Conservation (phyloP, 92 coral and sea anemone species). For the Epizoanthus illoricatus region DNA sequence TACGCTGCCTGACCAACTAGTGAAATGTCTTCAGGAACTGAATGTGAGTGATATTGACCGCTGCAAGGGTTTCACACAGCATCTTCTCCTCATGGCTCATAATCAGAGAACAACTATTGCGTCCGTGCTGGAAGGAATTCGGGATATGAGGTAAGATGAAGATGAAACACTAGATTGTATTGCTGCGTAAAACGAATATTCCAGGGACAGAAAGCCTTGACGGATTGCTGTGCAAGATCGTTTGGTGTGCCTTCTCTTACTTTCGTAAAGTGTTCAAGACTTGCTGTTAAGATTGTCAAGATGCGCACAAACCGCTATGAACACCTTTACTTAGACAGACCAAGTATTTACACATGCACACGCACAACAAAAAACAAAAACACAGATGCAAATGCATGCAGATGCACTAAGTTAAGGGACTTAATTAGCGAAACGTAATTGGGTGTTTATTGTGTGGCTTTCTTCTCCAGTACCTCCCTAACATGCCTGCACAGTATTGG, state of each 20-base stretch:
- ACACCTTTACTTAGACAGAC: too few relatives aligned
- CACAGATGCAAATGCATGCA: too few relatives aligned
- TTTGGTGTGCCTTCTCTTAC: background rate
- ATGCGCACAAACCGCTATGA: too few relatives aligned
- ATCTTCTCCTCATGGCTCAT: conserved; percentile 64
- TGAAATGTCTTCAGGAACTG: conserved; percentile 65
- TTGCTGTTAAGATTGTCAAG: too few relatives aligned
- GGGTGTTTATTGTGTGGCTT: background rate
- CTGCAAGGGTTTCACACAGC: conserved; percentile 80
- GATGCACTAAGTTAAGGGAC: too few relatives aligned
- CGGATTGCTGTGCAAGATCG: background rate
- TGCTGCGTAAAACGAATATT: background rate
- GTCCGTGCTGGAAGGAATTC: conserved; percentile 35
- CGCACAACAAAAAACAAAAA: background rate
- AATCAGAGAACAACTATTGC: conserved; percentile 62
- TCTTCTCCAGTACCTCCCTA: conserved; percentile 23
- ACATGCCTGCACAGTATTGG: conserved; percentile 12
- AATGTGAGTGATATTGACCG: conserved; percentile 87
- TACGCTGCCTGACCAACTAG: background rate
- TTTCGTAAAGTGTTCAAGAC: background rate
- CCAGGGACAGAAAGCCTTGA: background rate
- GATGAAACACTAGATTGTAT: background rate
- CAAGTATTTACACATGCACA: conserved; percentile 1
- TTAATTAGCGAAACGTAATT: too few relatives aligned
- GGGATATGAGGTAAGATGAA: conserved; percentile 35